Base-by-base conservation (phyloP, 2,888 invertebrate genomes). In the Chalcosyrphus nemorum region DNA sequence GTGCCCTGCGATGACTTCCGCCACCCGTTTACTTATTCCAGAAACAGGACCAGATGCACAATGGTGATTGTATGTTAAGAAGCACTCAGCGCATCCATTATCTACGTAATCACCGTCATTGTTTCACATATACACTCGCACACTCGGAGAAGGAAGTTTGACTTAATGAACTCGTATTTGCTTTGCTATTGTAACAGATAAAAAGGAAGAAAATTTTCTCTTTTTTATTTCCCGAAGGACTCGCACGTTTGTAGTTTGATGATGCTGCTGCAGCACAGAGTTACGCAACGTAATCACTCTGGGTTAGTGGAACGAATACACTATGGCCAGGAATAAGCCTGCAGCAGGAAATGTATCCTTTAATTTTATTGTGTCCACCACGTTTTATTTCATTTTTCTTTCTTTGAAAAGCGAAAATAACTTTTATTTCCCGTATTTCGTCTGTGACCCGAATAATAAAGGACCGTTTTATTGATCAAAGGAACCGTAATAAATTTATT, bases 161-260 rank as follows among this genome's bases (percentile, higher is more conserved):
- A 70, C 84, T 84, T 84, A 84, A 84, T 84, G 80, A 84, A 84
- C 84, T 74, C 29, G 47, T 84, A 75, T 84, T 84, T 84, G 84
- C 74, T 24, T 70, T 84, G 80, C 74, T 66, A 41, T 75, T 80
- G 43, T 70, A 70, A 50, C 68, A 50, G 70, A 45, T 59, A 61
- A 29, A 43, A 29, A 43, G 29, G 50, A 68, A 54, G 61, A 47
- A 54, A 71, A 70, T 50, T 38, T 70, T 45, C 70, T 17, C 76
- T 76, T 41, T 56, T 17, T 59, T 65, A 41, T 65, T 50, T 82
- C 81, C 81, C 65, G 71, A 77, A 72, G 77, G 77, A 82, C 77
- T 50, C 65, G 75, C 68, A 52, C 45, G 29, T n/a, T n/a, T n/a
- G n/a, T 41, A 54, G 45, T 32, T 15, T 52, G 9, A 21, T 59